Evolutionary conservation across 2,797 vertebrate species (phyloP).

Genomic region (Mustela erminea): DNA sequence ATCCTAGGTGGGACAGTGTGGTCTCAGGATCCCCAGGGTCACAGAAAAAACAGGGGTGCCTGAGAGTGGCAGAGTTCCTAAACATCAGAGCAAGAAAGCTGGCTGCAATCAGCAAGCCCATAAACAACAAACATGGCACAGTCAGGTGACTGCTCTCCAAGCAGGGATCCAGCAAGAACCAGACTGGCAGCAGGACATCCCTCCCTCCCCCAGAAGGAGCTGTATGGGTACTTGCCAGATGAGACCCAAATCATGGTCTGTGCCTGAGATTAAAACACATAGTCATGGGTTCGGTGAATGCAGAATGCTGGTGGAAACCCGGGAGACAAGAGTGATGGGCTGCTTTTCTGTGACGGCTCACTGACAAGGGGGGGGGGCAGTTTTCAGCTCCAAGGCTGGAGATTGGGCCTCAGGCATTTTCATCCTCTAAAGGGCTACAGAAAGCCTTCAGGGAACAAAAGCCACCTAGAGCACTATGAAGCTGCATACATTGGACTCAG

Average conservation of each 20-base stretch:
- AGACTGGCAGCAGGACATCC: background rate
- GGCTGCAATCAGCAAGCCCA: background rate
- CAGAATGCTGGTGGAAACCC: background rate
- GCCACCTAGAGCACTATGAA: background rate
- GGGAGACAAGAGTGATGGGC: background rate
- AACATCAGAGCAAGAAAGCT: background rate
- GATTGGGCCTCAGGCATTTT: background rate
- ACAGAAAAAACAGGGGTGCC: background rate
- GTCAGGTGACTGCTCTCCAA: background rate
- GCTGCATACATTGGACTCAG: background rate
- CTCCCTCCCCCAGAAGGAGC: background rate
- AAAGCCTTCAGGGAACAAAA: background rate
- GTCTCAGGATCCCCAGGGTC: background rate
- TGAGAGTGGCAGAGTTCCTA: background rate
- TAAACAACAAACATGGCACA: background rate
- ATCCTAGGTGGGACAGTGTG: background rate
- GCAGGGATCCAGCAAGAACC: background rate
- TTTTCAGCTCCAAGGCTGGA: background rate
- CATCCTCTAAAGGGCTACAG: background rate
- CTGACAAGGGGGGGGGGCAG: background rate
- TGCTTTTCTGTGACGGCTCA: background rate
- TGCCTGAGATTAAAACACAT: background rate
- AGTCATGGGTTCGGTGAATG: background rate
- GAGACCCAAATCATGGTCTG: background rate
- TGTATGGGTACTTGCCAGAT: background rate